These are phyloP conservation scores for Elysia crispata DNA, from an alignment of 2,888 invertebrate species.

Conservation along the genomic window DNA sequence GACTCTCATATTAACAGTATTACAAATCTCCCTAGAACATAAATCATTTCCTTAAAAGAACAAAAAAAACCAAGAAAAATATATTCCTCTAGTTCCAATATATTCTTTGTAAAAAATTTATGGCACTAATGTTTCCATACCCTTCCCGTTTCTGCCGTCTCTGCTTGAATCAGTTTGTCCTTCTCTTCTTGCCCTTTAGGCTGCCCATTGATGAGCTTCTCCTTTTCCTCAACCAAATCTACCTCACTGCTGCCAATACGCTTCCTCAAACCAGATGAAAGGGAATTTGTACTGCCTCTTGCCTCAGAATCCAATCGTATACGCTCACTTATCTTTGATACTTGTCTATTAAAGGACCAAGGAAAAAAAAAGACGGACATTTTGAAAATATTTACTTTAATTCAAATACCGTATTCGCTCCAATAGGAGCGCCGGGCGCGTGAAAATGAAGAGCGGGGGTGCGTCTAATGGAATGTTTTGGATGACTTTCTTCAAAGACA, in stretches of 20 bases:
- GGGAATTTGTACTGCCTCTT: conserved; percentile 12
- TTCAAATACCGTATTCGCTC: too few species aligned
- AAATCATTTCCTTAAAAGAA: too few species aligned
- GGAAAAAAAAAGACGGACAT: background rate
- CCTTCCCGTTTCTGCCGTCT: conserved; percentile 72
- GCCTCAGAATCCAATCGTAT: conserved; percentile 52
- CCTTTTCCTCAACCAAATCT: conserved; percentile 24
- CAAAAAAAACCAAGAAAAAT: too few species aligned
- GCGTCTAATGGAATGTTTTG: too few species aligned
- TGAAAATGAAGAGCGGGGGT: too few species aligned
- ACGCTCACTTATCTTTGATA: conserved; percentile 58
- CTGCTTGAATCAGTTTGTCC: conserved; percentile 72
- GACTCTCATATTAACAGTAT: too few species aligned
- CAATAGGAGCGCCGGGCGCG: too few species aligned
- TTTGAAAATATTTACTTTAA: too few species aligned
- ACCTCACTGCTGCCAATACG: conserved; percentile 5
- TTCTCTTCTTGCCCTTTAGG: conserved; percentile 45
- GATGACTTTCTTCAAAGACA: too few species aligned
- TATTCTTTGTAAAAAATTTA: too few species aligned
- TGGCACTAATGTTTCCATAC: conserved; percentile 56
- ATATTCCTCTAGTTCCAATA: too few species aligned
- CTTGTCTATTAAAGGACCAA: conserved; percentile 56
- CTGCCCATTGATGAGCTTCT: conserved; percentile 2
- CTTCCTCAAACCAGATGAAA: background rate
- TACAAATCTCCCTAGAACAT: too few species aligned